These are phyloP conservation scores for Habroteleia sp. DNA, from an alignment of 2,888 invertebrate genomes.

Conservation along the genomic window DNA sequence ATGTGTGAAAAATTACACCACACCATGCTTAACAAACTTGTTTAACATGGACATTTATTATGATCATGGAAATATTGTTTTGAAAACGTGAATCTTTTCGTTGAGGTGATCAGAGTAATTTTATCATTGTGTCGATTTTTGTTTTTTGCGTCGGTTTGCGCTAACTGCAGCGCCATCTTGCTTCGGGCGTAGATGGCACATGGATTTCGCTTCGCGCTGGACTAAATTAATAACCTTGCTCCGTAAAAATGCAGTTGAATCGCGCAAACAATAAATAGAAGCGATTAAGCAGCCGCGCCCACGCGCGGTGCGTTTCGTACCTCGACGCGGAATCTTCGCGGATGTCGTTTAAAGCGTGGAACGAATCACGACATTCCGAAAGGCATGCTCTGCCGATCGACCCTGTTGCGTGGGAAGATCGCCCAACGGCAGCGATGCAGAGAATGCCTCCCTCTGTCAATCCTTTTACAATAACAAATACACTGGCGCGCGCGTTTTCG, in stretches of 20 bases:
- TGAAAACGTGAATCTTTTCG: no score
- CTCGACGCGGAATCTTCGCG: slow-evolving; percentile 44
- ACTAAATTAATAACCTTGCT: slow-evolving; percentile 25
- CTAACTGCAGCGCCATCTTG: no score
- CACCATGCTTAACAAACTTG: slow-evolving; percentile 23
- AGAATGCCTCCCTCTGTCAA: slow-evolving; percentile 25
- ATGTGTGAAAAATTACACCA: slow-evolving; percentile 40
- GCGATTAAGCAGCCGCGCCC: slow-evolving; percentile 24
- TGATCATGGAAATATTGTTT: no score
- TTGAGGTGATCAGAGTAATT: no score
- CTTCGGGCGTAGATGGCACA: no score
- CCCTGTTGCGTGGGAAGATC: slow-evolving; percentile 47
- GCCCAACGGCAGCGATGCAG: slow-evolving; percentile 27
- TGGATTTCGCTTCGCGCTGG: no score
- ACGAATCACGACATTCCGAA: slow-evolving; percentile 38
- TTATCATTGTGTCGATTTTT: no score
- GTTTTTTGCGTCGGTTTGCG: no score
- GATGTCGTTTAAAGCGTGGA: slow-evolving; percentile 46
- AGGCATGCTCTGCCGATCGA: slow-evolving; percentile 30
- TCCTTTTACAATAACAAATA: slow-evolving; percentile 19
- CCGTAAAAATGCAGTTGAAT: slow-evolving; percentile 18
- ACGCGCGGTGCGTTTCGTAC: slow-evolving; percentile 34
- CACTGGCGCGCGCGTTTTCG: slow-evolving; percentile 14
- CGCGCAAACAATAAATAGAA: slow-evolving; percentile 29
- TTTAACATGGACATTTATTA: no score